Base-by-base conservation (phyloP, 2,888 invertebrate genomes). In the Cosmia trapezina region DNA sequence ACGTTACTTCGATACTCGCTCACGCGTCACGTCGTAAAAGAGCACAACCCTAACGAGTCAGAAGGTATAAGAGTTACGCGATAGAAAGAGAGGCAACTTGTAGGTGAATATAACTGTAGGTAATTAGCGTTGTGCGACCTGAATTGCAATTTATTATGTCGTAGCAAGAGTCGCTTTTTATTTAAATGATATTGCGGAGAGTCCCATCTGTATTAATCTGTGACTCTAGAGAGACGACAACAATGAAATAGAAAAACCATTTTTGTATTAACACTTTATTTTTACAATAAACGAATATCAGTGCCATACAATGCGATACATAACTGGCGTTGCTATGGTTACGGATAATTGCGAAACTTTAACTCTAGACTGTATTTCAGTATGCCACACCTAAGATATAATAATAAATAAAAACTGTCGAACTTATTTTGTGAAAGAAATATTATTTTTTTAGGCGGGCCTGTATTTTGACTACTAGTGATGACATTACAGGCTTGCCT, bases 231-330 rank as follows among this genome's bases (percentile, higher is more conserved):
- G 47, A 62, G 17, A 22, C 37, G 43, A 28, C 9, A 8, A 17
- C 2, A 62, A 37, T 14, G 1, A 77, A 80, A 53, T 33, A 65
- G 33, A 73, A 66, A 73, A 43, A 33, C 67, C 68, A 75, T 68
- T 81, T 77, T 85, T 85, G 85, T 92, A 89, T 89, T 93, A 94
- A 94, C 91, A 89, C 92, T 94, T 94, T 94, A 93, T 94, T 87
- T 86, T 91, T 91, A 92, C 89, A 92, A 87, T 91, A 91, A 92
- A 93, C 89, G 89, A 91, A 92, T 91, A 92, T 91, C 91, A 89
- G 90, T 91, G 93, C 92, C 89, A 89, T 94, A 94, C 90, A 93
- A 91, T 91, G 90, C 87, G 87, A 89, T 89, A 89, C 83, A 90
- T 89, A 83, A 83, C 81, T 86, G 86, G 87, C 85, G 79, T 89